Evolutionary conservation across 2,113 vertebrate species (phyloP).

Genomic region (Cavia porcellus): DNA sequence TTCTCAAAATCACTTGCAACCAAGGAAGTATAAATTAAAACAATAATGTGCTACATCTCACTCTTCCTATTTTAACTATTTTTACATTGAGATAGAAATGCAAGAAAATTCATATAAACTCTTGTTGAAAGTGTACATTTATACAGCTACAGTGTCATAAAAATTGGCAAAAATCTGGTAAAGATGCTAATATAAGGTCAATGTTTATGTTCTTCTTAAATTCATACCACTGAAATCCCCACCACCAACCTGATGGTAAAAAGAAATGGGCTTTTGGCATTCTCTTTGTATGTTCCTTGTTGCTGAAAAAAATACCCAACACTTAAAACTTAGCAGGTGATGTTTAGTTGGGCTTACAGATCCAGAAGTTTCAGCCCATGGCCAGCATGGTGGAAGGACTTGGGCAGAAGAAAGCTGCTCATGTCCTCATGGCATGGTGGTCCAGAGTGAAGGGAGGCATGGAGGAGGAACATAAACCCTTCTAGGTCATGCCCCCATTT

Average conservation of each 20-base stretch:
- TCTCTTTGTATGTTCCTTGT: not conserved
- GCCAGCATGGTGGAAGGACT: not conserved
- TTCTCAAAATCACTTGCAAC: not conserved
- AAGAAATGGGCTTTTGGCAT: not conserved
- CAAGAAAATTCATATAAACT: constrained; percentile 1
- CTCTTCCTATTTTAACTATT: constrained; percentile 17
- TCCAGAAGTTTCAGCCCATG: not conserved
- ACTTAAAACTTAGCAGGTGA: not conserved
- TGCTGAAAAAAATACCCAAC: not conserved
- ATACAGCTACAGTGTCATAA: not conserved
- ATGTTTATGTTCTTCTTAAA: not conserved
- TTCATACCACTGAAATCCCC: not conserved
- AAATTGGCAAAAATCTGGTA: not conserved
- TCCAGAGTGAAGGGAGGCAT: not conserved
- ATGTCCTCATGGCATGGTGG: not conserved
- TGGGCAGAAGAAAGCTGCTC: not conserved
- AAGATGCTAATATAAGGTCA: not conserved
- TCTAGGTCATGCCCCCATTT: not conserved
- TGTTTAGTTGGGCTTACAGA: not conserved
- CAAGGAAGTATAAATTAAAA: not conserved
- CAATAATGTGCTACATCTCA: not conserved
- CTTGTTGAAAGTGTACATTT: not conserved
- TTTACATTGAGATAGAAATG: not conserved
- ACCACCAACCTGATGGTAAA: not conserved
- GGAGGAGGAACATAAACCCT: not conserved